phyloP scores from a whole-genome alignment of 2,888 invertebrate species.

The Gonocerus acuteangulatus region DNA sequence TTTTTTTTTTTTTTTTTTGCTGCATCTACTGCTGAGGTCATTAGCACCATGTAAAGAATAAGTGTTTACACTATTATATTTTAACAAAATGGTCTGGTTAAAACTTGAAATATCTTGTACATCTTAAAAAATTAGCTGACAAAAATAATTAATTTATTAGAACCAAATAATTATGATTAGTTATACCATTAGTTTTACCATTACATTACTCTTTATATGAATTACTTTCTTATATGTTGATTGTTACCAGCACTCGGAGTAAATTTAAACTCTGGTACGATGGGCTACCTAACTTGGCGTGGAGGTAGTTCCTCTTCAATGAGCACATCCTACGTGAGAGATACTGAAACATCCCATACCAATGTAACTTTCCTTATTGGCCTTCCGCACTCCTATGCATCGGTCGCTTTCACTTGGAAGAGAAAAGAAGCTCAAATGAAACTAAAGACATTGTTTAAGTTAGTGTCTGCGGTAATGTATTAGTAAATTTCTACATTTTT shows the following conservation, averaged over 20 bases:
- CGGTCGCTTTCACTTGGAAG: conserved; percentile 69
- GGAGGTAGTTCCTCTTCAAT: conserved; percentile 59
- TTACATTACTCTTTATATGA: too few relatives aligned
- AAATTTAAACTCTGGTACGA: conserved; percentile 78
- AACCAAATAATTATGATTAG: too few relatives aligned
- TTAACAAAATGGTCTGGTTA: too few relatives aligned
- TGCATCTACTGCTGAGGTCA: too few relatives aligned
- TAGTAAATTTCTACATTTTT: too few relatives aligned
- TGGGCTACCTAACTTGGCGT: conserved; percentile 81
- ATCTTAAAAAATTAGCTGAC: too few relatives aligned
- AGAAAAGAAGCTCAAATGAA: conserved; percentile 71
- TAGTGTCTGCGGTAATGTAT: conserved; percentile 43
- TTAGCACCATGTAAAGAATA: too few relatives aligned
- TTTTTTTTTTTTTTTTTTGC: too few relatives aligned
- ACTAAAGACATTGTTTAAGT: conserved; percentile 70
- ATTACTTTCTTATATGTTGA: background rate
- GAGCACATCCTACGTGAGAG: conserved; percentile 71
- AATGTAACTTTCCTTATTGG: conserved; percentile 71
- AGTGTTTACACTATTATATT: too few relatives aligned
- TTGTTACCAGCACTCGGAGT: conserved; percentile 60
- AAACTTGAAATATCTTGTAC: too few relatives aligned
- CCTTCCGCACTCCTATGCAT: conserved; percentile 69
- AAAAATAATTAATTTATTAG: too few relatives aligned
- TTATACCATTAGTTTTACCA: too few relatives aligned
- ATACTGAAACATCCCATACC: conserved; percentile 59